Percentiles rank a stretch among this genome's conserved stretches.
These are phyloP conservation scores for Lepas anatifera DNA, from an alignment of 2,888 invertebrate genomes.

Conservation along the genomic window DNA sequence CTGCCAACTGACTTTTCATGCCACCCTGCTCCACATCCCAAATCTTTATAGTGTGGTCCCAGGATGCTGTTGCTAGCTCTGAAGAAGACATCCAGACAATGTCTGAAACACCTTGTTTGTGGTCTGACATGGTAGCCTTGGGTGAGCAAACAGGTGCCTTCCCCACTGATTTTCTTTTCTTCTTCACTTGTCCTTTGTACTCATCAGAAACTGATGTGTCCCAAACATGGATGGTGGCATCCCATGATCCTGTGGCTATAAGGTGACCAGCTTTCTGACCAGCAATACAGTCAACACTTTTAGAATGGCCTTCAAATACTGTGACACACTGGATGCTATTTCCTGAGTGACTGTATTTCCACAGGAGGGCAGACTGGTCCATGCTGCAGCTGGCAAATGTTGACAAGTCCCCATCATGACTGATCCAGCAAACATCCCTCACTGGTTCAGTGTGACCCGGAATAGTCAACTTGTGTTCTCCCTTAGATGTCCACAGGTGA, in stretches of 20 bases:
- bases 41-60: constrained; percentile 88
- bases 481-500: constrained; percentile 76
- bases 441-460: constrained; percentile 77
- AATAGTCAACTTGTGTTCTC: constrained; percentile 67
- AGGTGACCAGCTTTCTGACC: constrained; percentile 51
- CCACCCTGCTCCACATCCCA: constrained; percentile 86
- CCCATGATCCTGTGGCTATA: constrained; percentile 83
- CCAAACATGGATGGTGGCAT: constrained; percentile 84
- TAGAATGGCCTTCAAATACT: constrained; percentile 78
- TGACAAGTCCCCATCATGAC: constrained; percentile 48
- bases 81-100: constrained; percentile 69
- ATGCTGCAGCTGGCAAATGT: constrained; percentile 55
- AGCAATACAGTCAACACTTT: constrained; percentile 76
- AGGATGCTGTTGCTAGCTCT: constrained; percentile 72
- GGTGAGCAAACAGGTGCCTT: constrained; percentile 38
- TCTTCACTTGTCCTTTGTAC: constrained; percentile 28
- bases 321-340: constrained; percentile 66
- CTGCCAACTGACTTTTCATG: constrained; percentile 67
- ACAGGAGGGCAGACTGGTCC: constrained; percentile 79
- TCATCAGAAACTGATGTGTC: constrained; percentile 37
- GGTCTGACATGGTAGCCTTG: constrained; percentile 74
- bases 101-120: constrained; percentile 77
- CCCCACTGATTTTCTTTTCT: constrained; percentile 29
- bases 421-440: constrained; percentile 78
- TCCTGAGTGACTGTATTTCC: constrained; percentile 65